Base-by-base conservation (phyloP, 2,113 vertebrate species). In the Gasterosteus nipponicus region DNA sequence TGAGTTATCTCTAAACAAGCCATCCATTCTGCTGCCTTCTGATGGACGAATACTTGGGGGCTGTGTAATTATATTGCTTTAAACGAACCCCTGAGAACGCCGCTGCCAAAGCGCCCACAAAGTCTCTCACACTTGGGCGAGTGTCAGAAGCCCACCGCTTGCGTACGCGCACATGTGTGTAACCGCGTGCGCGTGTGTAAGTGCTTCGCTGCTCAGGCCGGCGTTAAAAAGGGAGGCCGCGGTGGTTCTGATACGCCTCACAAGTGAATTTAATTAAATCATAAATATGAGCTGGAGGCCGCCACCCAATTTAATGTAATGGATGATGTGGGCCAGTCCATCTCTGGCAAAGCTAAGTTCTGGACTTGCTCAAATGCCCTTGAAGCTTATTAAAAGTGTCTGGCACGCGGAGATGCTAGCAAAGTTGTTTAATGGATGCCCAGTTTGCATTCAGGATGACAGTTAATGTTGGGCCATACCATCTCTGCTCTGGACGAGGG, bases 201-300 rank as follows among this genome's bases (percentile, higher is more conserved):
- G 71, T 86, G 78, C 89, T 81, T 78, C 74, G 87, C 81, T 89
- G 86, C 88, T 89, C 87, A 90, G 90, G 87, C 92, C 92, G 91
- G 91, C 89, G 84, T 90, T 91, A 88, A 91, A 26, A 90, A 92
- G 89, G 73, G 89, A 91, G 91, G 92, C 92, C 89, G 65, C 89
- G 77, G 89, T 91, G 91, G 85, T 92, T 89, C 92, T 89, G 93
- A 93, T 92, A 92, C 89, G 90, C 93, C 92, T 93, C 91, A 85
- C 92, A 91, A 94, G 94, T 92, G 89, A 92, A 93, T 94, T 94
- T 94, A 94, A 94, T 94, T 94, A 94, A 94, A 94, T 93, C 93
- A 94, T 93, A 93, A 94, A 94, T 93, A 94, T 93, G 94, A 95
- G 92, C 93, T 92, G 91, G 91, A 93, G 94, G 94, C 93, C 91